Percentiles rank a stretch among this genome's conserved stretches.
phyloP scores from a whole-genome alignment of 64 coral and sea anemone species.

The Montipora foliosa region DNA sequence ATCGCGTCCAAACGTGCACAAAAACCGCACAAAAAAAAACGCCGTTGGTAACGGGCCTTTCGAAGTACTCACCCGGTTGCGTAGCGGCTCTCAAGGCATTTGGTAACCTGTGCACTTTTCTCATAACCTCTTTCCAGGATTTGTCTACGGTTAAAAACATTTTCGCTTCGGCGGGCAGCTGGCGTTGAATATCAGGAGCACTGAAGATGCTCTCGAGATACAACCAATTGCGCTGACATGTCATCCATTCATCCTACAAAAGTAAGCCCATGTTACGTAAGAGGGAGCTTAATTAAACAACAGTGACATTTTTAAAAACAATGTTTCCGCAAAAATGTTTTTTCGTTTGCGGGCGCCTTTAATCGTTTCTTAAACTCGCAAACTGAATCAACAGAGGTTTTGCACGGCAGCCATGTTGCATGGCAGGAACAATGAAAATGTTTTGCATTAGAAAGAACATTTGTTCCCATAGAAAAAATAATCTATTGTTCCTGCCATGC shows the following conservation, averaged over 20 bases:
- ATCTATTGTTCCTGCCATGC: too few species aligned
- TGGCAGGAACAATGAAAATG: too few species aligned
- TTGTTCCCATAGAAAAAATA: too few species aligned
- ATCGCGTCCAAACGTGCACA: too few species aligned
- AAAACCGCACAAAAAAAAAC: too few species aligned
- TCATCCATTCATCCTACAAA: slow-evolving; percentile 96
- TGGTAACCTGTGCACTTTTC: slow-evolving; percentile 92
- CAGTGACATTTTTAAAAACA: too few species aligned
- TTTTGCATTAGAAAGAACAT: too few species aligned
- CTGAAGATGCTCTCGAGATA: slow-evolving; percentile 99
- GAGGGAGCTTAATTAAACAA: not conserved
- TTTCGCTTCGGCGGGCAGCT: slow-evolving; percentile 95
- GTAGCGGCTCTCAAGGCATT: slow-evolving; percentile 97
- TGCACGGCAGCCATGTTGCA: too few species aligned
- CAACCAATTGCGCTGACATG: slow-evolving; percentile 97
- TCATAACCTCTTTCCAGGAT: slow-evolving; percentile 99
- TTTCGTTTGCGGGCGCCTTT: too few species aligned
- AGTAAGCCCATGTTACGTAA: not conserved
- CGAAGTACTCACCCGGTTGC: slow-evolving; percentile 79
- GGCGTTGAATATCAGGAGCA: slow-evolving; percentile 97
- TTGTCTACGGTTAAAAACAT: slow-evolving; percentile 99
- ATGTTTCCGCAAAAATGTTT: too few species aligned
- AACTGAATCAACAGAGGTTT: too few species aligned
- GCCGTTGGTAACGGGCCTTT: not conserved
- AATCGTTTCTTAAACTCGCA: too few species aligned